These are phyloP conservation scores for Nannospalax galili DNA, from an alignment of 2,113 vertebrate species.

Conservation along the genomic window DNA sequence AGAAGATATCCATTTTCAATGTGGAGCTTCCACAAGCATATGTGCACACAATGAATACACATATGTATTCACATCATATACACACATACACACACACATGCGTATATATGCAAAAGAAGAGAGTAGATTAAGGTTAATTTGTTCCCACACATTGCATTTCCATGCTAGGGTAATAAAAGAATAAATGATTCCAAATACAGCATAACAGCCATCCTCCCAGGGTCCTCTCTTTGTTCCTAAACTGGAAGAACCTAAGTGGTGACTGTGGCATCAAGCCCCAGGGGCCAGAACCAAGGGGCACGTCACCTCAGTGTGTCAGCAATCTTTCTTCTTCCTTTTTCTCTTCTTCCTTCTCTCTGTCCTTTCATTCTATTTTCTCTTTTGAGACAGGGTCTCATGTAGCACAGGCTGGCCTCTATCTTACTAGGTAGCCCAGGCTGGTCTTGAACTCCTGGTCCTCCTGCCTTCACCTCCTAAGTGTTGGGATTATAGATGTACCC, in stretches of 20 bases:
- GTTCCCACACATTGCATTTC: neutral
- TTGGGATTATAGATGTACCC: neutral
- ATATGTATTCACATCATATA: neutral
- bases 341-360: no score
- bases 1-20: neutral
- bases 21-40: neutral
- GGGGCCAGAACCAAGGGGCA: neutral
- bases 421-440: neutral
- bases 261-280: accelerated
- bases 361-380: neutral
- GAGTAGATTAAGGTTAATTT: neutral
- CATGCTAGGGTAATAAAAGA: neutral
- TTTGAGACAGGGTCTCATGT: neutral
- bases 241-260: neutral
- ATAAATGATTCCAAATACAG: neutral
- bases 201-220: neutral
- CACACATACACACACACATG: no score
- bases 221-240: neutral
- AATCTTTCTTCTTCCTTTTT: neutral
- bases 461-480: neutral
- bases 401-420: neutral
- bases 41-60: neutral
- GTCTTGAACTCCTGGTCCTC: neutral
- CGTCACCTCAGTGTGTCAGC: neutral
- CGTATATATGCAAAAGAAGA: neutral